Base-by-base conservation (phyloP, 35 echinoderm and acorn worm species). In the Ophiothrix spiculata region DNA sequence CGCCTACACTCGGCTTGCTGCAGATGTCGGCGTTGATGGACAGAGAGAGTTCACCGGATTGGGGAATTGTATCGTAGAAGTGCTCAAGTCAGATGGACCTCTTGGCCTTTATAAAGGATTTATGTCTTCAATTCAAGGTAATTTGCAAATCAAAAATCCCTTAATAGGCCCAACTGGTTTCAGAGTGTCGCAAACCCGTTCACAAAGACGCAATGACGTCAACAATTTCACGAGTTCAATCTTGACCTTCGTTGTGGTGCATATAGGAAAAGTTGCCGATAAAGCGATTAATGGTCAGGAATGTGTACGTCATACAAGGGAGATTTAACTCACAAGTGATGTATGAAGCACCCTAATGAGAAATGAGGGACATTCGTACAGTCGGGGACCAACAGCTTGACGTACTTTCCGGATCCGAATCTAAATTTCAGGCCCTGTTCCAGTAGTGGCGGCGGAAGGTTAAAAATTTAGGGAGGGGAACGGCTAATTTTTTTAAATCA, bases 1-100 rank as follows among this genome's bases (percentile, higher is more conserved):
- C 74, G 95, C 95, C 91, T 88, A 91, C 88, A 98, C 95, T 33
- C 89, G 95, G 84, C 87, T 98, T 38, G 95, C 95, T 88, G 95
- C 95, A 15, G 95, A 98, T 64, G 73, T 98, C 32, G 95, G 95
- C 13, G 94, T 88, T 63, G 83, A 37, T 12, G 80, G 79, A 33
- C 87, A 88, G 33, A 77, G 95, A 25, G 64, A 98, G 45, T 98
- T 98, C 92, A 78, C 63, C 23, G 95, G 95, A 80, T 86, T 98
- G 2, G 95, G 95, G 45, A 88, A 98, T 88, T 98, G 95, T 69
- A 77, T 98, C 56, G 36, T 80, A 0, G 81, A 69, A 33, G 91
- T 98, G 76, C 94, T 88, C 91, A 93, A 78, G 82, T 98, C 95
- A 38, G 95, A 98, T 91, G 95, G 95, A 17, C 56, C 89, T 33